A percentile compares a stretch with the other conserved stretches of the same genome.
These are phyloP conservation scores for Drosophila mulleri DNA, from an alignment of 2,888 invertebrate genomes.

Conservation along the genomic window DNA sequence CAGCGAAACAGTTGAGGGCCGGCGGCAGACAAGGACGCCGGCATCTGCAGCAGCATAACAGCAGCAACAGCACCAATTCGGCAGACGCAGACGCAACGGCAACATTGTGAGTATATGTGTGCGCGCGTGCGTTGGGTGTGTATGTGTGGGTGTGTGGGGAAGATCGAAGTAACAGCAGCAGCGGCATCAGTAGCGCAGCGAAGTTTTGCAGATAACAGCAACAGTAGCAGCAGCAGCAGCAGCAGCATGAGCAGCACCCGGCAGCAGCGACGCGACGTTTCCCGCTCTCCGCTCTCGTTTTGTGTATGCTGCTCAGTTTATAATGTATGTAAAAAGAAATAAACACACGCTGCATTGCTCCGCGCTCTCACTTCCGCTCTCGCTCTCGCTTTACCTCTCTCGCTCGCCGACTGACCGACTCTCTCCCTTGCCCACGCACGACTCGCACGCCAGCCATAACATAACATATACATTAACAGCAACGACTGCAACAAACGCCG, in stretches of 20 bases:
- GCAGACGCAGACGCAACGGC: slow-evolving; percentile 36
- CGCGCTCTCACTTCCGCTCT: slow-evolving; percentile 16
- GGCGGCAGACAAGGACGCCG: slow-evolving; percentile 19
- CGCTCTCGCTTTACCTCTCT: slow-evolving; percentile 45
- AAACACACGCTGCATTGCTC: slow-evolving; percentile 44
- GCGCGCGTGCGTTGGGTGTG: background rate
- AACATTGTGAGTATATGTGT: slow-evolving; percentile 16
- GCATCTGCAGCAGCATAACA: slow-evolving; percentile 33
- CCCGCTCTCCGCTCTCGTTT: slow-evolving; percentile 58
- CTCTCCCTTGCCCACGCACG: slow-evolving; percentile 56
- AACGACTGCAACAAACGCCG: slow-evolving; percentile 72
- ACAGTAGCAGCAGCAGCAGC: slow-evolving; percentile 43
- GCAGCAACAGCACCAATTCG: slow-evolving; percentile 24
- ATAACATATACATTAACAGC: slow-evolving; percentile 60
- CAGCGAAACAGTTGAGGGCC: slow-evolving; percentile 39
- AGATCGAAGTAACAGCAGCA: slow-evolving; percentile 53
- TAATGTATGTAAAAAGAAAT: slow-evolving; percentile 10
- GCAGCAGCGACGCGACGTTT: slow-evolving; percentile 57
- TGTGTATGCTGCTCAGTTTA: slow-evolving; percentile 27
- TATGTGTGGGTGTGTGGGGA: slow-evolving; percentile 30
- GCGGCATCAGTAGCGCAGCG: slow-evolving; percentile 51
- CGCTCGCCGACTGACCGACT: slow-evolving; percentile 34
- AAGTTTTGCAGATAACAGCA: slow-evolving; percentile 58
- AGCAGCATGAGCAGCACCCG: slow-evolving; percentile 19
- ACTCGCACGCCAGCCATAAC: slow-evolving; percentile 52